Base-by-base conservation (phyloP, 2,888 invertebrate species). In the Ichneumoninae sp. region DNA sequence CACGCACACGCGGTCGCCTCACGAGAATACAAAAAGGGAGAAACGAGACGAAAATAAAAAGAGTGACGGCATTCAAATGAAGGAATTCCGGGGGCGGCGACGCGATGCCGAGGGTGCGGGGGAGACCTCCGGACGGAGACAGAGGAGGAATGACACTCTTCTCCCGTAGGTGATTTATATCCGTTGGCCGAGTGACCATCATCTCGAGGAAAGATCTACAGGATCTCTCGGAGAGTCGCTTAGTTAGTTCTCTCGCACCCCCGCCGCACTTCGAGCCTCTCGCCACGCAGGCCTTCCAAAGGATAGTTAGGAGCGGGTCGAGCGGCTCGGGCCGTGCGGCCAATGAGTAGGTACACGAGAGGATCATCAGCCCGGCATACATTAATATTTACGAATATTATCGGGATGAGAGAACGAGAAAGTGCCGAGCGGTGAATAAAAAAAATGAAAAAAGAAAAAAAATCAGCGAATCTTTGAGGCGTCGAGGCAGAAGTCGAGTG, bases 141-240 rank as follows among this genome's bases (percentile, higher is more conserved):
- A 65, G 66, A 63, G 50, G 69, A 78, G 90, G 90, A 47, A 92
- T 91, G 92, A 92, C 92, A 92, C 92, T 92, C 82, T 85, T 82
- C 79, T 92, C 91, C 91, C 89, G 87, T 90, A 33, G 89, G 91
- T 92, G 92, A 92, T 92, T 92, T 92, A 92, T 92, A 91, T 90
- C 89, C 91, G 89, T 86, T 89, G 89, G 87, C 89, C 90, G 91
- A 91, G 89, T 91, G 92, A 91, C 91, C 92, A 91, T 91, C 92
- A 92, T 92, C 92, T 92, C 89, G 86, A 83, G 88, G 89, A 89
- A 90, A 90, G 91, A 92, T 92, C 92, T 91, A 91, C 91, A 90
- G 91, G 89, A 91, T 92, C 90, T 91, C 87, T 81, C 52, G 16
- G 6, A 81, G 85, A 88, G 87, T 88, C 89, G 88, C 88, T 90